phyloP scores from a whole-genome alignment of 2,113 vertebrate genomes.

The Rhinolophus ferrumequinum region DNA sequence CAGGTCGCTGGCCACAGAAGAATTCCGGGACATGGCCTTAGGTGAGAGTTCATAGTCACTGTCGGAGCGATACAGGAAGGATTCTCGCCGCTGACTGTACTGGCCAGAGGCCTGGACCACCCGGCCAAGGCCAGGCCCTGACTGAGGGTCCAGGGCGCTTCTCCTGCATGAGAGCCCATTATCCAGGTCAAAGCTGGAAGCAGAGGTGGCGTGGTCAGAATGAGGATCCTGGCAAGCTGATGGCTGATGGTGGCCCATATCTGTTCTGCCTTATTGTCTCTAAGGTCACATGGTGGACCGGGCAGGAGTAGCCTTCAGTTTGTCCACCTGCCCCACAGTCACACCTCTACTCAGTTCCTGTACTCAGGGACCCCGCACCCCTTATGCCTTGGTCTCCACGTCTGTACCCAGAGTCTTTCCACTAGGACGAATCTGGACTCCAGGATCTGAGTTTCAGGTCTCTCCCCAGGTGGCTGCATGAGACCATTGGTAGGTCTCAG shows the following conservation, averaged over 20 bases:
- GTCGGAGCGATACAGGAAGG: slow-evolving; percentile 96
- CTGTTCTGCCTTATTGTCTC: background rate
- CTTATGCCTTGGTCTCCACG: background rate
- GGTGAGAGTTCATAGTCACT: slow-evolving; percentile 95
- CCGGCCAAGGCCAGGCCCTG: slow-evolving; percentile 88
- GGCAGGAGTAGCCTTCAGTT: background rate
- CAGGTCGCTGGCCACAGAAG: slow-evolving; percentile 93
- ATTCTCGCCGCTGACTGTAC: slow-evolving; percentile 93
- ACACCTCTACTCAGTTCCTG: background rate
- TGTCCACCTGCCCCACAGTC: background rate
- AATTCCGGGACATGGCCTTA: slow-evolving; percentile 92
- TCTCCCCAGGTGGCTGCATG: background rate
- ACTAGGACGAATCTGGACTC: background rate
- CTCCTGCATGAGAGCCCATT: slow-evolving; percentile 90
- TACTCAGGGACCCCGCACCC: too few species aligned
- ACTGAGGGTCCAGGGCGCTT: slow-evolving; percentile 88
- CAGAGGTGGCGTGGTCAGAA: slow-evolving; percentile 29
- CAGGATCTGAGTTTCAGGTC: background rate
- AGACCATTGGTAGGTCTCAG: background rate
- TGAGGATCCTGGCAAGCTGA: accelerated
- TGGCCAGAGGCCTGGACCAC: slow-evolving; percentile 88
- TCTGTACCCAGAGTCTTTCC: background rate
- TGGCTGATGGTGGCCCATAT: background rate
- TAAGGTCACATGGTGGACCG: background rate
- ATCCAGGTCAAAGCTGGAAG: slow-evolving; percentile 93